Conservation (phyloP, 2,888 invertebrate species). For the Adineta ricciae region DNA sequence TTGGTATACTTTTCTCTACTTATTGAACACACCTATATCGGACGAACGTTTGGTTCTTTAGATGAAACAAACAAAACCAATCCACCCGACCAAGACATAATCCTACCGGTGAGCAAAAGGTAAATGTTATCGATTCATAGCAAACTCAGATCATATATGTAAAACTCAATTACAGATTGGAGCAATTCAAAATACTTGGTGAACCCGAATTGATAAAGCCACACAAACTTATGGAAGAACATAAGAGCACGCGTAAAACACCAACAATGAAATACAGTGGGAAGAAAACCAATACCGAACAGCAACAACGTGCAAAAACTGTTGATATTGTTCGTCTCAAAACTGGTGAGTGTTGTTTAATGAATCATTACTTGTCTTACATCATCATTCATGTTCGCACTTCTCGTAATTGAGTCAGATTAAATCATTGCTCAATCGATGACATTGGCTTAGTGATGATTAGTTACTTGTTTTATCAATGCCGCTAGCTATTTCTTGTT, state of each 20-base stretch:
- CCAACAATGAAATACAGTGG: neutral
- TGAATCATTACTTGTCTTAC: neutral
- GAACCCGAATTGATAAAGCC: neutral
- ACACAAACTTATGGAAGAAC: neutral
- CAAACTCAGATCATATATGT: neutral
- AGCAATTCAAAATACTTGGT: neutral
- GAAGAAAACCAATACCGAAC: neutral
- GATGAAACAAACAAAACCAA: neutral
- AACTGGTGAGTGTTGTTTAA: neutral
- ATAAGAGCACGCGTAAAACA: neutral
- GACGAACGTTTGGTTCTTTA: neutral
- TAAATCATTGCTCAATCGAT: neutral
- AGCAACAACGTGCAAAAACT: conserved; percentile 9
- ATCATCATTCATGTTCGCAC: neutral
- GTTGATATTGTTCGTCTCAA: conserved; percentile 10
- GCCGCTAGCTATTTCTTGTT: neutral
- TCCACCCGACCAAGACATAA: neutral
- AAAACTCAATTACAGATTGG: neutral
- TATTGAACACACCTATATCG: neutral
- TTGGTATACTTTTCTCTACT: neutral
- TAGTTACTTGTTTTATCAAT: neutral
- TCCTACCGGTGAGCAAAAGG: neutral
- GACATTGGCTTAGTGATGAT: neutral
- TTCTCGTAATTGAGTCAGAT: neutral
- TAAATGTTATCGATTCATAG: neutral